Evolutionary conservation across 1,140 invertebrate species (phyloP).

Genomic region (Macrobrachium nipponense): DNA sequence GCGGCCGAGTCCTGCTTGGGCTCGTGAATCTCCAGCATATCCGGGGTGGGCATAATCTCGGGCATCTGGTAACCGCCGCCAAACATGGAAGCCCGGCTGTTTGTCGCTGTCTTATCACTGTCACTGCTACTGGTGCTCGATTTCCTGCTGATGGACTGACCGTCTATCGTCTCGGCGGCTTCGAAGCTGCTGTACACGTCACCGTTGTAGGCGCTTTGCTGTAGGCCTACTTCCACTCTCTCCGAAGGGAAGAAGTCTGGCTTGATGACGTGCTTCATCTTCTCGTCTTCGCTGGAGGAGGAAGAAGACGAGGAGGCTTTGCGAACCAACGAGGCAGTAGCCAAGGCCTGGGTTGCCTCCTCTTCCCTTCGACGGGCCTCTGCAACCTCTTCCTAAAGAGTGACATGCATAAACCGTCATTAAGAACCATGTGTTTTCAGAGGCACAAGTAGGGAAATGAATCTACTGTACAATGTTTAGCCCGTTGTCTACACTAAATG

Average conservation of each 20-base stretch:
- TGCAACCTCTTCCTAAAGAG: conserved; percentile 82
- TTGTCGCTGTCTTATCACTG: not conserved
- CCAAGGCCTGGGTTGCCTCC: conserved; percentile 81
- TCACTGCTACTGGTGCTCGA: no score
- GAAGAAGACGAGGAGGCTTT: conserved; percentile 78
- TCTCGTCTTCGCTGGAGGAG: conserved; percentile 73
- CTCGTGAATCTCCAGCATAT: conserved; percentile 6
- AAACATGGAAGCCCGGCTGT: not conserved
- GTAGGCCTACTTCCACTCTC: conserved; percentile 85
- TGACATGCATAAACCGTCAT: not conserved
- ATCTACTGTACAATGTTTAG: not conserved
- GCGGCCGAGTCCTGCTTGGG: conserved; percentile 4
- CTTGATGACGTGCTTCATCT: conserved; percentile 74
- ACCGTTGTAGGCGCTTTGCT: conserved; percentile 87
- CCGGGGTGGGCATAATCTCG: not conserved
- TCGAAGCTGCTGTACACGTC: conserved; percentile 90
- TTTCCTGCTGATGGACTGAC: not conserved
- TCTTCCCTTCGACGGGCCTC: conserved; percentile 81
- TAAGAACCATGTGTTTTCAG: not conserved
- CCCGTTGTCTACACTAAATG: no score
- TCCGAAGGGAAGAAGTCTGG: conserved; percentile 80
- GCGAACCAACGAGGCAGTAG: conserved; percentile 81
- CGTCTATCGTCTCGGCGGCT: conserved; percentile 71
- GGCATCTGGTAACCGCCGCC: conserved; percentile 27
- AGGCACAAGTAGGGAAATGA: not conserved